Percentiles rank a stretch among this genome's conserved stretches.
phyloP scores from a whole-genome alignment of 2,888 invertebrate species.

The Auanema freiburgensis region DNA sequence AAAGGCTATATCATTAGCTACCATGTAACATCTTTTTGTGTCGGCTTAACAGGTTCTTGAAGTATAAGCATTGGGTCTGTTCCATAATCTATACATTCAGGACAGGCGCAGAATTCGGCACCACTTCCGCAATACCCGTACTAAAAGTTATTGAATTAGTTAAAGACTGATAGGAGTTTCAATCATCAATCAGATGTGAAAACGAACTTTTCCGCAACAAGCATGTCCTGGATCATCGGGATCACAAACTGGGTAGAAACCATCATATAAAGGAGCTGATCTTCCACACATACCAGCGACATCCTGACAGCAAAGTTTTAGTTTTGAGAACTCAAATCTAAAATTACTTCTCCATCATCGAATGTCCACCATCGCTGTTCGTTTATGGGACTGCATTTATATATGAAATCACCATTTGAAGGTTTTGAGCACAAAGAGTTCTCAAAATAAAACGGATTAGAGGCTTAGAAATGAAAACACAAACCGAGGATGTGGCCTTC shows the following conservation, averaged over 20 bases:
- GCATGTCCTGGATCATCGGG: constrained; percentile 63
- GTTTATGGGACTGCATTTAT: constrained; percentile 55
- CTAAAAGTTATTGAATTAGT: neutral
- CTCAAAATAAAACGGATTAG: no score
- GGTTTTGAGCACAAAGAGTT: neutral
- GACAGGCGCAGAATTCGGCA: constrained; percentile 61
- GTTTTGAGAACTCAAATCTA: no score
- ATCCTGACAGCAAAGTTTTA: constrained; percentile 26
- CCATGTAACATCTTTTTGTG: constrained; percentile 41
- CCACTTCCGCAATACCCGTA: constrained; percentile 63
- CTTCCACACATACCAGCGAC: constrained; percentile 62
- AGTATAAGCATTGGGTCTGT: constrained; percentile 51
- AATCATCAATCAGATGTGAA: neutral
- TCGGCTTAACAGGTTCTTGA: constrained; percentile 53
- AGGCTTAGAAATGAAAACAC: no score
- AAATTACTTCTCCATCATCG: constrained; percentile 50
- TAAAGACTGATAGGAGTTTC: neutral
- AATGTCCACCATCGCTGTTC: constrained; percentile 64
- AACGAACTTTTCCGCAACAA: constrained; percentile 56
- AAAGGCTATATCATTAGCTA: neutral
- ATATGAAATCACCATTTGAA: constrained; percentile 27
- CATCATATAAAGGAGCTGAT: constrained; percentile 61
- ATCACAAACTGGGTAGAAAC: constrained; percentile 63
- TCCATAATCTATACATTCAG: constrained; percentile 59
- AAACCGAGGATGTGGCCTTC: constrained; percentile 18